Evolutionary conservation across 92 coral and sea anemone species (phyloP), one percentile per base, ranked within the genome.

Genomic region (Phenganax subtilis): DNA sequence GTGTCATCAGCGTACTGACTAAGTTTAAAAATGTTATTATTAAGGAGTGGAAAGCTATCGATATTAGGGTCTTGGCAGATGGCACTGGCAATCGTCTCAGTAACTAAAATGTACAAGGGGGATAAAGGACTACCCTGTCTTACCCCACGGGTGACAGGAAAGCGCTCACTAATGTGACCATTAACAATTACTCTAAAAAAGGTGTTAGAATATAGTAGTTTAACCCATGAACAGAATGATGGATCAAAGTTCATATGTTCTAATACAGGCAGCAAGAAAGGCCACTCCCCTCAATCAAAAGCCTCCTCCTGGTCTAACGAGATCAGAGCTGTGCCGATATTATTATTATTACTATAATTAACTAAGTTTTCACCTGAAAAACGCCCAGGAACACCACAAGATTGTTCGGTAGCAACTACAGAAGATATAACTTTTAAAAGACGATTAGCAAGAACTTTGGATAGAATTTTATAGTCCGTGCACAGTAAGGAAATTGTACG

Each of bases 301-400:
- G 91, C 89, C 53, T 86, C 86, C 75, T 86, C 89, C 31, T 87
- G 88, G 17, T 89, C 92, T 0, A 87, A 58, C 0, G 92, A 85
- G 6, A 87, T 58, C 8, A 87, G 28, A 4, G 89, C 90, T 0
- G 59, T 77, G 0, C 81, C 71, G 11, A 75, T 14, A 3, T 12
- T 7, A 0, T 60, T 0, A 11, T 11, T n/a, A 12, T 65, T 69
- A 1, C 76, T 37, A 62, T 20, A 75, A 7, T 8, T 15, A 0
- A 80, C 54, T 0, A 81, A 84, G 12, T 83, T 83, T 12, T 85
- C 88, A 1, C 85, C 88, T 5, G 82, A 81, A 25, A 53, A 77
- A 0, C 86, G 79, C 0, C 89, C 87, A 0, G 81, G 86, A 9
- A 89, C 25, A 54, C 86, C 86, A 25, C 88, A 88, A 0, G 85